Evolutionary conservation across 2,888 invertebrate species (phyloP), one percentile per base, ranked within the genome.

Genomic region (Eulithis prunata): DNA sequence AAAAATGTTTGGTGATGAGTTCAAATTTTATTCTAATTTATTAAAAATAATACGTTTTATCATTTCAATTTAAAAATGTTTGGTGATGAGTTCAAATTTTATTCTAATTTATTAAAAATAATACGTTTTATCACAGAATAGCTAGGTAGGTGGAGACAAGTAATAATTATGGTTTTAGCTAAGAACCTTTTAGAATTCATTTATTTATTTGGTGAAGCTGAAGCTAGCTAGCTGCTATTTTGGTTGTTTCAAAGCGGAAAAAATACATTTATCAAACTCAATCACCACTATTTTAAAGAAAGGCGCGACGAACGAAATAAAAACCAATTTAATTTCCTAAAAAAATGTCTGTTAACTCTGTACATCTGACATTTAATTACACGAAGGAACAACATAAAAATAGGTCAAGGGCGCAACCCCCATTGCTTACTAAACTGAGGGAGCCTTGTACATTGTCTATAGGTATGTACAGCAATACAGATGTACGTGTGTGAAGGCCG

Each of bases 281-380:
- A 47, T 47, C 32, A 47, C 28, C 32, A n/a, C 41, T 0, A 55
- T 55, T 28, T 49, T 38, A 57, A 52, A 52, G 32, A 46, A 47
- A 52, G 36, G 49, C 60, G 54, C 32, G 55, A 41, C 52, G 57
- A 68, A 41, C 47, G 57, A 68, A 63, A 65, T 57, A 69, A 70
- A 70, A 38, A 53, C 66, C 58, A 67, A 69, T 69, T 66, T 64
- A 68, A 70, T 66, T 69, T 46, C 53, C 57, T 59, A 64, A 67
- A 64, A 68, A 71, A 69, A 67, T 65, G 68, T 71, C 59, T 57
- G 66, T 66, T 58, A 53, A 51, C 63, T 65, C 64, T 60, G 65
- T 70, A 64, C 62, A 55, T 66, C 70, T 72, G 72, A 71, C 73
- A 72, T 74, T 74, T 74, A 74, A 72, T 74, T 72, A 71, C 68